Base-by-base conservation (phyloP, 2,888 invertebrate species). In the Plagodis pulveraria region DNA sequence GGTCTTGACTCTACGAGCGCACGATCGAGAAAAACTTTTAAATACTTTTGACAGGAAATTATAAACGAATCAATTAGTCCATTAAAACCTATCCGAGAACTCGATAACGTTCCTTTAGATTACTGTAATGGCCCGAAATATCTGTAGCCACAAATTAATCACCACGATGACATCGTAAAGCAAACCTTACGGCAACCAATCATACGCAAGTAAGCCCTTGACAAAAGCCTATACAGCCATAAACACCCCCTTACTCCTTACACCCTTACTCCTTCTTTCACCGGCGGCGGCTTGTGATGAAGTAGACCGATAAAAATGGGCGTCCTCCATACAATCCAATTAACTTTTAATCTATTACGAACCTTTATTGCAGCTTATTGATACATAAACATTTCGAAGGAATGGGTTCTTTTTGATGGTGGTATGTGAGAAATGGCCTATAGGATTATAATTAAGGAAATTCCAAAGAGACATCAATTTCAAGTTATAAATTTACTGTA, bases 271-370 rank as follows among this genome's bases (percentile, higher is more conserved):
- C 46, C 46, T 10, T 5, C 9, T 38, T 35, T 22, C 35, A 35
- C 46, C 22, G 49, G 47, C 35, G 11, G 35, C 22, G 49, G 47
- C 47, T n/a, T 44, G 40, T 62, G 58, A 63, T 67, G 63, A 66
- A 62, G 61, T 60, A 56, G 50, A 56, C 32, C 63, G 60, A 66
- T 68, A 61, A 67, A 67, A 68, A 53, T 48, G 54, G 42, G 44
- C 57, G 47, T 53, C 55, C 55, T 53, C 55, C 55, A 54, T 48
- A 63, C 64, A 63, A 68, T 65, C 63, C 67, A 70, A 70, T 70
- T 67, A 70, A 63, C 65, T 65, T 62, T 68, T 68, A 68, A 68
- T 68, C 66, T 69, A 64, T 60, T 65, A 62, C 56, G 55, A 57
- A 52, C 51, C 59, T 58, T 62, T 65, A 65, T 67, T 61, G 50